phyloP scores from a whole-genome alignment of 2,888 invertebrate genomes.

The Hofmannophila pseudospretella region DNA sequence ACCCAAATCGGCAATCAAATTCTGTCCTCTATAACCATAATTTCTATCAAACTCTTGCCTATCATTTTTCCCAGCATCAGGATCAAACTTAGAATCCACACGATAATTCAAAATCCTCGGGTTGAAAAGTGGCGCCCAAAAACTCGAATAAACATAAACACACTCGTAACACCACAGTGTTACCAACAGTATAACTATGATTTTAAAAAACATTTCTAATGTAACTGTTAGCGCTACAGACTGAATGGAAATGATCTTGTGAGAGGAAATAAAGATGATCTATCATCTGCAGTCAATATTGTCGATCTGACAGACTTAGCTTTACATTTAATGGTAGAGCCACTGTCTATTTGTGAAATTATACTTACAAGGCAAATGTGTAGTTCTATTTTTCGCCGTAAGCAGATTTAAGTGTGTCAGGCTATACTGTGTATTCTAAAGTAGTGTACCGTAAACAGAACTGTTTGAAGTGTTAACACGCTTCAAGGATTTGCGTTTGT shows the following conservation, averaged over 20 bases:
- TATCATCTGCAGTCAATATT: not conserved
- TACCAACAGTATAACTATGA: slow-evolving; percentile 22
- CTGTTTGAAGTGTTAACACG: slow-evolving; percentile 30
- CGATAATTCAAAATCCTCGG: slow-evolving; percentile 50
- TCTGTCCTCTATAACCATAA: slow-evolving; percentile 50
- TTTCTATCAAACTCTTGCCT: slow-evolving; percentile 33
- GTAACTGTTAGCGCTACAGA: slow-evolving; percentile 10
- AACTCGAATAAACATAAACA: slow-evolving; percentile 48
- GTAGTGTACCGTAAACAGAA: slow-evolving; percentile 16
- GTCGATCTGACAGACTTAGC: not conserved
- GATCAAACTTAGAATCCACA: slow-evolving; percentile 48
- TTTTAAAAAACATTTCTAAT: slow-evolving; percentile 18
- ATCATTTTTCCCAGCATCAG: slow-evolving; percentile 33
- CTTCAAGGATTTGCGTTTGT: slow-evolving; percentile 23
- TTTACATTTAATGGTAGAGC: not conserved
- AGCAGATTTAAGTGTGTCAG: slow-evolving; percentile 1
- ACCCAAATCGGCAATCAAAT: slow-evolving; percentile 50
- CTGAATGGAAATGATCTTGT: slow-evolving; percentile 18
- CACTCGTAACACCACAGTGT: slow-evolving; percentile 26
- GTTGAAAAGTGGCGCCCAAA: slow-evolving; percentile 61
- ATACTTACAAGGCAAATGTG: not conserved
- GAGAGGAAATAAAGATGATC: slow-evolving; percentile 17
- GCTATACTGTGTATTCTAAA: not conserved
- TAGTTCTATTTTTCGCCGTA: not conserved
- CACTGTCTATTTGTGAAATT: not conserved